phyloP scores from a whole-genome alignment of 2,113 vertebrate species.

The Melierax canorus region DNA sequence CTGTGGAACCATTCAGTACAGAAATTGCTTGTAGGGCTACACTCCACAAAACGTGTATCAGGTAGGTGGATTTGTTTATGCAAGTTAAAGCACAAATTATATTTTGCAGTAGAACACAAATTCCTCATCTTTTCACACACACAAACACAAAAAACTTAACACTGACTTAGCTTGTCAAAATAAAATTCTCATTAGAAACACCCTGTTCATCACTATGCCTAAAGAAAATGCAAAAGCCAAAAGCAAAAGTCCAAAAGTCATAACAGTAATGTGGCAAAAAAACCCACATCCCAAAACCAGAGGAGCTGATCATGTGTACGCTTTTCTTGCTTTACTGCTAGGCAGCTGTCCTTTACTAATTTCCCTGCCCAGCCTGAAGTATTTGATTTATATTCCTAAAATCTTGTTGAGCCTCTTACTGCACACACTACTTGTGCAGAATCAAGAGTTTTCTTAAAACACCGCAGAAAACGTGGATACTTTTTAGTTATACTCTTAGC shows the following conservation, averaged over 20 bases:
- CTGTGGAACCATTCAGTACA: not conserved
- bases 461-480: not conserved
- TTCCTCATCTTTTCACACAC: not conserved
- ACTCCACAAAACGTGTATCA: not conserved
- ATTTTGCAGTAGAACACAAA: not conserved
- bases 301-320: not conserved
- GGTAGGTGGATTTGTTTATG: not conserved
- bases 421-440: not conserved
- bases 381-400: not conserved
- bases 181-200: not conserved
- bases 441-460: not conserved
- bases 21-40: not conserved
- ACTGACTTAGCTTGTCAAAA: not conserved
- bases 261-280: not conserved
- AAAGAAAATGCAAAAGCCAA: not conserved
- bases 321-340: not conserved
- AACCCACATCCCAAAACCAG: rapidly evolving
- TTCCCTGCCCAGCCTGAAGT: not conserved
- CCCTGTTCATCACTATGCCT: not conserved
- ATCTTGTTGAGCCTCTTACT: not conserved
- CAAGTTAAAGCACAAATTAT: not conserved
- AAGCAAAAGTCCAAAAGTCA: not conserved
- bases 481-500: not conserved
- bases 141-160: not conserved
- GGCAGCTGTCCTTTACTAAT: not conserved